A percentile compares a stretch with the other conserved stretches of the same genome.
Evolutionary conservation across 2,113 vertebrate species (phyloP).

Genomic region (Prochilodus magdalenae): DNA sequence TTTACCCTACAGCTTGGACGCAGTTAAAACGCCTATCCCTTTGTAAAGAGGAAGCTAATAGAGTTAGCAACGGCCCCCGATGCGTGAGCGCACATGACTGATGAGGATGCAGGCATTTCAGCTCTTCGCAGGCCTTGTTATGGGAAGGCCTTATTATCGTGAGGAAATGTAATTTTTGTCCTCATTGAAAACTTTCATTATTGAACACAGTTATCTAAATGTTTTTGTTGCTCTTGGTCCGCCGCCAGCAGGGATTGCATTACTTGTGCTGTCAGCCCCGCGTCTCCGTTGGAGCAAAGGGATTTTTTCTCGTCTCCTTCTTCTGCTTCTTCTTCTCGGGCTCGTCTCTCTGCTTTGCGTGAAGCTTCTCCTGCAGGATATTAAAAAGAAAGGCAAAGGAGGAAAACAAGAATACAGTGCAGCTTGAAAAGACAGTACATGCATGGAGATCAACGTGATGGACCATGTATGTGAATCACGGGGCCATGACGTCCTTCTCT

Average conservation of each 20-base stretch:
- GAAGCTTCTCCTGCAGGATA: constrained; percentile 47
- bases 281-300: constrained; percentile 54
- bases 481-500: constrained; percentile 10
- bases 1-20: constrained; percentile 41
- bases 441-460: neutral
- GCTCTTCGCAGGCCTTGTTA: constrained; percentile 72
- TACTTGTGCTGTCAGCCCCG: constrained; percentile 67
- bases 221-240: constrained; percentile 82
- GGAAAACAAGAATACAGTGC: constrained; percentile 34
- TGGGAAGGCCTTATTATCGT: constrained; percentile 81
- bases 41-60: constrained; percentile 76
- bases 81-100: constrained; percentile 64
- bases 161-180: constrained; percentile 86
- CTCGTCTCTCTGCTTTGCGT: constrained; percentile 59
- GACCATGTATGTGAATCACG: constrained; percentile 24
- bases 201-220: constrained; percentile 83
- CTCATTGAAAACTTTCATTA: constrained; percentile 84
- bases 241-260: constrained; percentile 76
- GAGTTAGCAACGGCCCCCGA: constrained; percentile 70
- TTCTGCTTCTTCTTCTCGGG: constrained; percentile 55
- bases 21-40: constrained; percentile 59
- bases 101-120: constrained; percentile 59
- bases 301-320: constrained; percentile 54
- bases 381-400: constrained; percentile 29
- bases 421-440: constrained; percentile 15